Base-by-base conservation (phyloP, 1,140 invertebrate genomes). In the Apolygus lucorum region DNA sequence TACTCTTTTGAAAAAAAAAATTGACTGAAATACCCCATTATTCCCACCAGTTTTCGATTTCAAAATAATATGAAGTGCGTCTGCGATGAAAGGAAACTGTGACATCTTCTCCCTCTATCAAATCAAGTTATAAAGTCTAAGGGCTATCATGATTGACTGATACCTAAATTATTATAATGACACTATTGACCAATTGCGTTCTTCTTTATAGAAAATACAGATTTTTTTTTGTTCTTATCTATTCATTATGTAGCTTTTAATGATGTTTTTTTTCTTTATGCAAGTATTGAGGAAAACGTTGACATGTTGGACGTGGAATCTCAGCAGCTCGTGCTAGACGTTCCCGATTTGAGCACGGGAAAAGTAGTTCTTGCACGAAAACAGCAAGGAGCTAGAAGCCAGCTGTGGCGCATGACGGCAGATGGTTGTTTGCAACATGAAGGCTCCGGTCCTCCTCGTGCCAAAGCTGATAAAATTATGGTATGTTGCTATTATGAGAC, bases 321-420 rank as follows among this genome's bases (percentile, higher is more conserved):
- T 2, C 85, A 89, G 71, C 85, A 91, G 75, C 78, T 96, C 24
- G 94, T 97, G 0, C 78, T 97, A 29, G 92, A 94, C 78, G 92
- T 95, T 25, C 81, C 85, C 22, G 80, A 88, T 73, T 84, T 83
- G 25, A 52, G 14, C 8, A 75, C 73, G 52, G 86, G 83, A 24
- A 84, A 83, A 72, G 90, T 96, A 0, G 81, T 92, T 24, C 82
- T 98, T 28, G 86, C 85, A 26, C 82, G 86, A 59, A 96, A 96
- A 78, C 88, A 94, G 77, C 87, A 86, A 1, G 94, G 93, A 0
- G 90, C 90, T 76, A 84, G 95, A 70, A 89, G 87, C 0, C 96
- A 99, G 79, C 78, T 99, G n/a, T 99, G 96, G 96, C 82, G 93
- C 24, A 92, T 96, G 84, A 96, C 92, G 59, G 85, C 88, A 0